Percentiles rank a stretch among this genome's conserved stretches.
Conservation (phyloP, 2,888 invertebrate species). For the Heliconius sara region DNA sequence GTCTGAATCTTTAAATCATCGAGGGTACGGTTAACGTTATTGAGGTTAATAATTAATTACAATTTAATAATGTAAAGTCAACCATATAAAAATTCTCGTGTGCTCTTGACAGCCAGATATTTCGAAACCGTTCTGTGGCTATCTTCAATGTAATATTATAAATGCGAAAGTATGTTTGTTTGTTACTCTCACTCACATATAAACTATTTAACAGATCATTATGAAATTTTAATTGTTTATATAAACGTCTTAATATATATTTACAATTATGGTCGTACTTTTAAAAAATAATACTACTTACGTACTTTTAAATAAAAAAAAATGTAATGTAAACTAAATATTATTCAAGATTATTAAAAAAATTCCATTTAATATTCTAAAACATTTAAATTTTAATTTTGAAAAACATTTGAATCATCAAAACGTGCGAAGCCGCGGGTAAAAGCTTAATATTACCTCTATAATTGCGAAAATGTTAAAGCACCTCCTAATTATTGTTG, state of each 20-base stretch:
- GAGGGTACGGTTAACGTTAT: constrained; percentile 51
- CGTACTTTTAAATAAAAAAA: neutral
- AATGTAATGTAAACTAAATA: no score
- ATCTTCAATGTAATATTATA: constrained; percentile 5
- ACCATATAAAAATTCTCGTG: constrained; percentile 55
- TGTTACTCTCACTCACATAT: neutral
- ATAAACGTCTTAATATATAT: neutral
- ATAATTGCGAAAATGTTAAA: constrained; percentile 25
- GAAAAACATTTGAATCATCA: neutral
- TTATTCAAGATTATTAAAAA: no score
- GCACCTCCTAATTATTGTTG: constrained; percentile 44
- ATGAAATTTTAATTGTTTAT: neutral
- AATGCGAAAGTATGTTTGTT: neutral
- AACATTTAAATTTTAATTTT: neutral
- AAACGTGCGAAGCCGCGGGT: neutral
- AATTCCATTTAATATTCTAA: neutral
- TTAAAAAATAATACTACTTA: neutral
- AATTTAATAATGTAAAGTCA: constrained; percentile 65
- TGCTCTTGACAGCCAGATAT: constrained; percentile 52
- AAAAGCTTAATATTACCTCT: neutral
- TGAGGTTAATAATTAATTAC: constrained; percentile 73
- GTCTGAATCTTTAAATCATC: constrained; percentile 25
- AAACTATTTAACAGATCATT: neutral
- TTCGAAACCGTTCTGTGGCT: constrained; percentile 47
- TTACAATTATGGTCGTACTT: neutral